Base-by-base conservation (phyloP, 2,113 vertebrate genomes). In the Nothobranchius kuhntae region DNA sequence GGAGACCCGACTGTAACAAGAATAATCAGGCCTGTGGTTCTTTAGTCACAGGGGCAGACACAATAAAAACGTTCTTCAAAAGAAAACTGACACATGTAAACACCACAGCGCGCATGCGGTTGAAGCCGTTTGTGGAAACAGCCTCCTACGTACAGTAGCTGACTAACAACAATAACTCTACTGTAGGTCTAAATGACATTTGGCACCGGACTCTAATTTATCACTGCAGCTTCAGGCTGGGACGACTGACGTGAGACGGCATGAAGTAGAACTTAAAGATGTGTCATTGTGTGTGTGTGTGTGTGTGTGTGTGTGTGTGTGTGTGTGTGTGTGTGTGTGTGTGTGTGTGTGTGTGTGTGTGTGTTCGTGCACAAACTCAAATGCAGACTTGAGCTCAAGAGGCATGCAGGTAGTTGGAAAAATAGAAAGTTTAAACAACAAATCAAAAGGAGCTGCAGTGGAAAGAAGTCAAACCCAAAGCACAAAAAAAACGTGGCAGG, bases 71-170 rank as follows among this genome's bases (percentile, higher is more conserved):
- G 35, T 53, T 53, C 44, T 40, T 24, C 55, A 47, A 73, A 53
- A 24, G 77, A 68, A 44, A 74, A 59, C 70, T 61, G 65, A 59
- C 53, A 56, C 63, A 54, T 82, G 59, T 70, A 74, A 80, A 82
- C 21, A 54, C 42, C 57, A 59, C 59, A 21, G 45, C 59, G 52
- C 54, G 62, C 64, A 53, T 55, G 61, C 54, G 53, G 42, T 65
- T 52, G 71, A 51, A 73, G 71, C 35, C 57, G 26, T 71, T 63
- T 73, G 53, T 73, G 65, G 55, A 71, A 77, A 74, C 21, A 71
- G 56, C 65, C 62, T 65, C 67, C 65, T 56, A 40, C 46, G 73
- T 72, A 75, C 61, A 82, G 47, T 46, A 58, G 54, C 53, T 70
- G 61, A 64, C 44, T 30, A 59, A 68, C 61, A 81, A 86, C 59